Base-by-base conservation (phyloP, 35 echinoderm and acorn worm genomes). In the Ophiothrix spiculata region DNA sequence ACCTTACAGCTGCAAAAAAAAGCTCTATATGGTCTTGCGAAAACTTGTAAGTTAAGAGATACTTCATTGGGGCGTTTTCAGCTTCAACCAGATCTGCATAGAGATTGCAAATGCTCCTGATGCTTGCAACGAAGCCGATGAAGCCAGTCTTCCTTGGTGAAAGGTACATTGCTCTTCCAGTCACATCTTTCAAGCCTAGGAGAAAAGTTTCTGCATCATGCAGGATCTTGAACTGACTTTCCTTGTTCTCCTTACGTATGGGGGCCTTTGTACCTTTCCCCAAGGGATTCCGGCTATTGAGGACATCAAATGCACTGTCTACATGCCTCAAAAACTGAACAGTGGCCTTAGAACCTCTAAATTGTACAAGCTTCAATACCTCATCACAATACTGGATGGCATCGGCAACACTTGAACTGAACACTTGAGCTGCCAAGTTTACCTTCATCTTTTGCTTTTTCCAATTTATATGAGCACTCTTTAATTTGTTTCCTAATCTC, bases 21-120 rank as follows among this genome's bases (percentile, higher is more conserved):
- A 89, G 38, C 35, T 93, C 86, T 2, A 93, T 17, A 38, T 93
- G 91, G 33, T 93, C 91, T 33, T 93, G 91, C 49, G 21, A 36
- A 45, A 93, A 1, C 63, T 93, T 93, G 54, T 93, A 88, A 15
- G 86, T 93, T 0, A 93, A 56, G 1, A 93, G 81, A 78, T 89
- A 89, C 35, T 79, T 85, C n/a, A 93, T 23, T 40, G 15, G 35
- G 33, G 86, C 73, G 73, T 36, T 0, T 34, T 82, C 54, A 36
- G 15, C 10, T 32, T 0, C 8, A 0, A 93, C 81, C 4, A 80
- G 56, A 1, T 46, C 31, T 17, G 79, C 76, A 45, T 75, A 93
- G 8, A 93, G 32, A 1, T 33, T 32, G 36, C 80, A 21, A n/a
- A 89, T 19, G 85, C 91, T 93, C 29, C 33, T 38, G 36, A 93